These are phyloP conservation scores for Carposina sasakii DNA, from an alignment of 1,140 invertebrate species.

Conservation along the genomic window DNA sequence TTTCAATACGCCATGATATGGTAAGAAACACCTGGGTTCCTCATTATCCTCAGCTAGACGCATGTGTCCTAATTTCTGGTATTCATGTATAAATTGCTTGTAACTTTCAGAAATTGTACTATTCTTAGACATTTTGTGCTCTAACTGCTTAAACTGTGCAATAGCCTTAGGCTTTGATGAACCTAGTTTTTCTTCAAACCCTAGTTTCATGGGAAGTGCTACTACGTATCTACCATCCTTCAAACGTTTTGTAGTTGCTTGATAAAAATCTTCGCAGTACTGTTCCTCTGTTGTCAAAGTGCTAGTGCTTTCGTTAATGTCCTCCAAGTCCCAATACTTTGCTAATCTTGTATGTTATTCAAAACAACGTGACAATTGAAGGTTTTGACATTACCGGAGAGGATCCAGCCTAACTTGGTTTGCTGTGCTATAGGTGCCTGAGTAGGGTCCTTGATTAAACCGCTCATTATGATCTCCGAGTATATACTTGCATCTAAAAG, in stretches of 20 bases:
- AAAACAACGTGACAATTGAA: background rate
- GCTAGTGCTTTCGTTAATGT: background rate
- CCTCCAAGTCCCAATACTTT: slow-evolving; percentile 11
- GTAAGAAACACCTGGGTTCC: slow-evolving; percentile 5
- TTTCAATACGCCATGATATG: slow-evolving; percentile 11
- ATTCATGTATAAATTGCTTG: slow-evolving; percentile 10
- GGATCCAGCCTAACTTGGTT: slow-evolving; percentile 25
- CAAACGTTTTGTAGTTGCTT: background rate
- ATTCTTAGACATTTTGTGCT: background rate
- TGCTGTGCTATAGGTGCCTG: slow-evolving; percentile 23
- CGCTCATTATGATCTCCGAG: slow-evolving; percentile 13
- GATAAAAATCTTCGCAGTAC: background rate
- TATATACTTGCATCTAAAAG: slow-evolving; percentile 11
- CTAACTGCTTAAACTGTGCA: slow-evolving; percentile 1
- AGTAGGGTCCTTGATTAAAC: slow-evolving; percentile 3
- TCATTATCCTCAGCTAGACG: background rate
- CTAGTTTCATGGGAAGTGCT: background rate
- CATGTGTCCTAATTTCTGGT: slow-evolving; percentile 8
- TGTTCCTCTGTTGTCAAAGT: background rate
- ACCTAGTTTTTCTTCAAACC: background rate
- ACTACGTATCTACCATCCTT: background rate
- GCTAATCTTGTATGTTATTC: background rate
- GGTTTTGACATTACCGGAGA: slow-evolving; percentile 16
- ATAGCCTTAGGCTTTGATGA: background rate
- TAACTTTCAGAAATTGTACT: slow-evolving; percentile 2